phyloP scores from a whole-genome alignment of 2,113 vertebrate species.

The Narcine bancroftii region DNA sequence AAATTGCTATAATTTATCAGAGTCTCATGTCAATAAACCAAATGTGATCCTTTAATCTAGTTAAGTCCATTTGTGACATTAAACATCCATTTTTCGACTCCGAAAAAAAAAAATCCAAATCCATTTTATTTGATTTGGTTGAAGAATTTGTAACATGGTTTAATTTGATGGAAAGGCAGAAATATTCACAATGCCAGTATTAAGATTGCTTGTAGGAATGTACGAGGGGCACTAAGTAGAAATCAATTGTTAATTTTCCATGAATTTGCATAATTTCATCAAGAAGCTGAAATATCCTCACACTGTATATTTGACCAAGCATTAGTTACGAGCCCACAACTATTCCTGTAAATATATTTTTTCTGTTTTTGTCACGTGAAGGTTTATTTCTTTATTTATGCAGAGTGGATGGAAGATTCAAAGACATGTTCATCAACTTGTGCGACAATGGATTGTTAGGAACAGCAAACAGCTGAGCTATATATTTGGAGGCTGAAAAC shows the following conservation, averaged over 20 bases:
- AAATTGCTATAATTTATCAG: not conserved
- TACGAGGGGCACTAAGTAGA: not conserved
- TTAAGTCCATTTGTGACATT: not conserved
- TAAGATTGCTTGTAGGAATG: not conserved
- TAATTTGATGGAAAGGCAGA: not conserved
- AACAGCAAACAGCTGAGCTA: not conserved
- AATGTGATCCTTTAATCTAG: not conserved
- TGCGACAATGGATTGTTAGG: not conserved
- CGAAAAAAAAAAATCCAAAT: not conserved
- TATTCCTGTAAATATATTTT: not conserved
- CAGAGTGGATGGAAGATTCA: not conserved
- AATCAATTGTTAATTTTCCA: constrained; percentile 12
- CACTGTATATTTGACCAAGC: not conserved
- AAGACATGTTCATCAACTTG: not conserved
- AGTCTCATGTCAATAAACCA: not conserved
- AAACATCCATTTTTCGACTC: not conserved
- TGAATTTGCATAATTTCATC: not conserved
- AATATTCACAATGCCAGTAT: not conserved
- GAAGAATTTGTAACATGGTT: not conserved
- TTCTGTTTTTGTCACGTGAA: not conserved
- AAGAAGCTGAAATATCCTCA: constrained; percentile 3
- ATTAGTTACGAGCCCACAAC: not conserved
- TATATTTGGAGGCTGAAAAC: not conserved
- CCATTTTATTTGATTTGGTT: not conserved
- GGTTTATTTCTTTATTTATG: not conserved